Evolutionary conservation across 1,140 invertebrate species (phyloP).

Genomic region (Drosophila pallidifrons): DNA sequence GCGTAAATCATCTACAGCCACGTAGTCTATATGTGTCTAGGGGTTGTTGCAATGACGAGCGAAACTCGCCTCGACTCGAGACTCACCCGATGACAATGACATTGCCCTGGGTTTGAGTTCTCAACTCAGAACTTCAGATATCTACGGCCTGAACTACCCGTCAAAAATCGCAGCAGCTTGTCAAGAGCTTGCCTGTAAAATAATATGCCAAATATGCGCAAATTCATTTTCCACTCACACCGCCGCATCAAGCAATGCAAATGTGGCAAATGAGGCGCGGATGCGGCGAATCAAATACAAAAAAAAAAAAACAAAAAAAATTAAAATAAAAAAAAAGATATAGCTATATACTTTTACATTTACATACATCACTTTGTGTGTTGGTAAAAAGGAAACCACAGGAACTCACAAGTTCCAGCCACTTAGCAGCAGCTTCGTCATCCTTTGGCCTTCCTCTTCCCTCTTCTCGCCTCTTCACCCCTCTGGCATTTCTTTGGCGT

Average conservation of each 20-base stretch:
- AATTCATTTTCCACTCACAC: slow-evolving; percentile 59
- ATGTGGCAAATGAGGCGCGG: slow-evolving; percentile 46
- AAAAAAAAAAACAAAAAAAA: slow-evolving; percentile 36
- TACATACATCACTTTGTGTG: neutral
- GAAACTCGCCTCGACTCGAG: slow-evolving; percentile 44
- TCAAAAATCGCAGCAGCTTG: slow-evolving; percentile 56
- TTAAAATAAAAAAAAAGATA: slow-evolving; percentile 23
- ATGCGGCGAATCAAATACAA: slow-evolving; percentile 5
- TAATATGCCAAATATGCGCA: slow-evolving; percentile 81
- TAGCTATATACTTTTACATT: neutral
- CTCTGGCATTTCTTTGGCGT: too few species aligned
- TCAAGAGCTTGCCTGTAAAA: slow-evolving; percentile 59
- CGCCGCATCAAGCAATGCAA: slow-evolving; percentile 47
- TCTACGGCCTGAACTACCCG: slow-evolving; percentile 23
- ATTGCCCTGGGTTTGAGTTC: too few species aligned
- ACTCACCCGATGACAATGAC: neutral
- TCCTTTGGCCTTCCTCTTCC: slow-evolving; percentile 41
- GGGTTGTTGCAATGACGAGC: slow-evolving; percentile 77
- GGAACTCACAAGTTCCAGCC: slow-evolving; percentile 71
- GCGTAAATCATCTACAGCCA: slow-evolving; percentile 8
- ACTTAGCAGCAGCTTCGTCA: slow-evolving; percentile 74
- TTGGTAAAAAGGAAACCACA: slow-evolving; percentile 56
- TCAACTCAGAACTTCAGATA: too few species aligned
- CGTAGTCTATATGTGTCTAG: neutral
- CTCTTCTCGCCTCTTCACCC: neutral